phyloP scores from a whole-genome alignment of 2,888 invertebrate genomes.

The Synergus japonicus region DNA sequence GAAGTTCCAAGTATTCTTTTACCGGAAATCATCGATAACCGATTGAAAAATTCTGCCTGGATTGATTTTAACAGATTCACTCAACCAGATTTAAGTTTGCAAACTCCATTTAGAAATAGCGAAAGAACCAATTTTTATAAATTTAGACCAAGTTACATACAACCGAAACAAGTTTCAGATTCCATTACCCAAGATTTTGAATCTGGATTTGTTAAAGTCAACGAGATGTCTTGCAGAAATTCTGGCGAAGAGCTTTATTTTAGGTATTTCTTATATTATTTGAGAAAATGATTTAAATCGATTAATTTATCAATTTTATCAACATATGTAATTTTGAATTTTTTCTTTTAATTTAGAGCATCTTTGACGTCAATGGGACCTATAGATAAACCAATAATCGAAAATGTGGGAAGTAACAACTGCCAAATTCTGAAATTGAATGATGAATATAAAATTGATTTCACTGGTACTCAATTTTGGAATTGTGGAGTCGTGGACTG shows the following conservation, averaged over 20 bases:
- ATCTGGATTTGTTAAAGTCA: conserved; percentile 54
- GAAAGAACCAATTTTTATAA: background rate
- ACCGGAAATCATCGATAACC: conserved; percentile 67
- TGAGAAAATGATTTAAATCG: background rate
- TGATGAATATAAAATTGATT: conserved; percentile 74
- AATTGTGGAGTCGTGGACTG: conserved; percentile 80
- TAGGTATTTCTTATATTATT: conserved; percentile 49
- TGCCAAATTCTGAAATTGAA: conserved; percentile 59
- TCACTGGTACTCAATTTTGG: conserved; percentile 78
- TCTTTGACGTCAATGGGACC: conserved; percentile 54
- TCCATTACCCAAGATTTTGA: conserved; percentile 36
- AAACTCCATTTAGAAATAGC: background rate
- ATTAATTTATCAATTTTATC: background rate
- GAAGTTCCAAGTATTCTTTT: conserved; percentile 53
- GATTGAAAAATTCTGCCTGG: conserved; percentile 52
- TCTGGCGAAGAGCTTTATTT: conserved; percentile 62
- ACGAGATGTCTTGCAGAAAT: conserved; percentile 68
- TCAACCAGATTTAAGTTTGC: conserved; percentile 5
- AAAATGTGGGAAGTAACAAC: conserved; percentile 54
- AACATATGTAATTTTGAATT: background rate
- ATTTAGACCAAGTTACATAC: conserved; percentile 21
- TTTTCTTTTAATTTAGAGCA: conserved; percentile 52
- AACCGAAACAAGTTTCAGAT: conserved; percentile 22
- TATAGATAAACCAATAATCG: conserved; percentile 61
- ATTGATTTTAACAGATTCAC: conserved; percentile 16